Evolutionary conservation across 2,113 vertebrate genomes (phyloP).

Genomic region (Crypturellus undulatus): DNA sequence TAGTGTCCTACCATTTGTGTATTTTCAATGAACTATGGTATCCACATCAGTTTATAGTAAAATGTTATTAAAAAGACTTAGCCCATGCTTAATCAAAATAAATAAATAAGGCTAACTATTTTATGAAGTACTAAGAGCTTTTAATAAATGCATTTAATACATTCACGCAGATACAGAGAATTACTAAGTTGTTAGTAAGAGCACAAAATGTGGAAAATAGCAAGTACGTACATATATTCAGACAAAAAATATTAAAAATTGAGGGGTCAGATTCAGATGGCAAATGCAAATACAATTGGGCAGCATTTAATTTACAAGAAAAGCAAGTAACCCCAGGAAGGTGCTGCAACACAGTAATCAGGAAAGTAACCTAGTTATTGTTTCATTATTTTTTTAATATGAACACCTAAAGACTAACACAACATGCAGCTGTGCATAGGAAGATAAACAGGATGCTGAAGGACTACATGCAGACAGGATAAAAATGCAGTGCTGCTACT

Average conservation of each 20-base stretch:
- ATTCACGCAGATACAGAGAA: fast-evolving
- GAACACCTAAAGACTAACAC: background rate
- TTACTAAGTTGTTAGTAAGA: background rate
- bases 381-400: background rate
- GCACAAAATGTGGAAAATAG: background rate
- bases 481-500: background rate
- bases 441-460: slow-evolving; percentile 52
- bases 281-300: background rate
- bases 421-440: background rate
- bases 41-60: fast-evolving
- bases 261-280: background rate
- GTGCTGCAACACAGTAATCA: background rate
- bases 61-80: background rate
- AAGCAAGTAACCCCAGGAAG: slow-evolving; percentile 8
- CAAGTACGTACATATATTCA: fast-evolving
- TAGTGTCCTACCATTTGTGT: background rate
- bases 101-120: background rate
- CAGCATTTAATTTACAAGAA: background rate
- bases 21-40: background rate
- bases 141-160: background rate
- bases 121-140: background rate
- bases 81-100: background rate
- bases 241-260: background rate
- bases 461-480: background rate
- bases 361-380: background rate